Evolutionary conservation across 2,797 vertebrate genomes (phyloP).

Genomic region (Cyprinodon diabolis): DNA sequence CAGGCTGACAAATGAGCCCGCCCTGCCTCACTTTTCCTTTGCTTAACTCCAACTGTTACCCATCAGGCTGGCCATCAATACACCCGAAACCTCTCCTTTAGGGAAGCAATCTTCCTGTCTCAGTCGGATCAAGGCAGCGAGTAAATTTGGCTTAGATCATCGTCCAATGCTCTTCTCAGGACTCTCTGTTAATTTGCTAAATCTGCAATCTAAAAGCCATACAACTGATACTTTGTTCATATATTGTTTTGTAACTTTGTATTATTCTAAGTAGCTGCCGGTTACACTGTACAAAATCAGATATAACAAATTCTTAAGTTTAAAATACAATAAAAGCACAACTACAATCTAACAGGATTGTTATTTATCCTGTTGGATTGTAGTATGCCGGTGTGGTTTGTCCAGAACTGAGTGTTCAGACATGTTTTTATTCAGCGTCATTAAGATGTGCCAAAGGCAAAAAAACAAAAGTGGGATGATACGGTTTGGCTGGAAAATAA

Average conservation of each 20-base stretch:
- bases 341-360: background rate
- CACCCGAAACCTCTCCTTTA: conserved; percentile 13
- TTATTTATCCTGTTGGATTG: background rate
- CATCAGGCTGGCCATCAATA: conserved; percentile 28
- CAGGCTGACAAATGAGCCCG: conserved; percentile 22
- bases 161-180: conserved; percentile 10
- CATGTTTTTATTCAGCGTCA: conserved; percentile 20
- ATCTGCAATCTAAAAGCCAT: background rate
- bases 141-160: conserved; percentile 21
- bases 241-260: background rate
- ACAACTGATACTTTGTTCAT: background rate
- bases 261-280: background rate
- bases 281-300: background rate
- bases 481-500: conserved; percentile 7
- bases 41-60: conserved; percentile 32
- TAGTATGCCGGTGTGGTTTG: no score
- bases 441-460: conserved; percentile 14
- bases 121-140: conserved; percentile 32
- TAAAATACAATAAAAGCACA: background rate
- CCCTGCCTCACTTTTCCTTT: conserved; percentile 21
- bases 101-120: conserved; percentile 26
- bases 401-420: conserved; percentile 3
- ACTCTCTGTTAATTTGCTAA: background rate
- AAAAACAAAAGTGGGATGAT: conserved; percentile 8
- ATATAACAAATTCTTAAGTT: background rate